Evolutionary conservation across 2,888 invertebrate species (phyloP).

Genomic region (Calliphora vomitoria): DNA sequence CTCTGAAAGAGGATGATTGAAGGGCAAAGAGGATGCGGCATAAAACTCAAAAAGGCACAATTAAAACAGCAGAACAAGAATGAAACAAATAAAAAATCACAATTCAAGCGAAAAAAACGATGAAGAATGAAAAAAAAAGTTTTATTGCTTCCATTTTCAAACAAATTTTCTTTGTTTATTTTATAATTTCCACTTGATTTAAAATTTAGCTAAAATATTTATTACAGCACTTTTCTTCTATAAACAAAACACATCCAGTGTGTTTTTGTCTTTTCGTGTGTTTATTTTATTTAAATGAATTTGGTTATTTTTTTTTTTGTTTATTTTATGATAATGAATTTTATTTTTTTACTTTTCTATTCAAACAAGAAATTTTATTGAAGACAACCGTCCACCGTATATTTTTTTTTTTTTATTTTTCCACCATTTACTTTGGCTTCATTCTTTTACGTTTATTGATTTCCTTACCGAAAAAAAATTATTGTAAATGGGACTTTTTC

Average conservation of each 20-base stretch:
- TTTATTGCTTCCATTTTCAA: slow-evolving; percentile 63
- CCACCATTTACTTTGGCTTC: slow-evolving; percentile 65
- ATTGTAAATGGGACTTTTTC: slow-evolving; percentile 41
- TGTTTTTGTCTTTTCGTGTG: neutral
- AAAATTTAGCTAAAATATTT: slow-evolving; percentile 3
- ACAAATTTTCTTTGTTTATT: slow-evolving; percentile 71
- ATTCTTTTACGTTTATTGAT: slow-evolving; percentile 72
- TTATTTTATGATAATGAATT: slow-evolving; percentile 10
- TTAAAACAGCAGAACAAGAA: slow-evolving; percentile 60
- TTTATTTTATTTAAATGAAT: slow-evolving; percentile 20
- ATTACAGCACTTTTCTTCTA: slow-evolving; percentile 33
- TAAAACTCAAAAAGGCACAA: slow-evolving; percentile 65
- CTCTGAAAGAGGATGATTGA: slow-evolving; percentile 66
- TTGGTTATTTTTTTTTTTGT: slow-evolving; percentile 6
- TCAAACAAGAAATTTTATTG: slow-evolving; percentile 13
- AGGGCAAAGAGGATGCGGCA: slow-evolving; percentile 72
- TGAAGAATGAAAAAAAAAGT: slow-evolving; percentile 41
- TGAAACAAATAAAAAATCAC: slow-evolving; percentile 60
- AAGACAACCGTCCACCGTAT: slow-evolving; percentile 32
- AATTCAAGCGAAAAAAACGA: slow-evolving; percentile 48
- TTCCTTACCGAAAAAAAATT: slow-evolving; percentile 70
- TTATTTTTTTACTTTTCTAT: neutral
- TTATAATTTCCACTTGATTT: slow-evolving; percentile 58
- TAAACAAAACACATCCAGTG: neutral
- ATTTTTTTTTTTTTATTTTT: slow-evolving; percentile 51